Percentiles rank a stretch among this genome's conserved stretches.
phyloP scores from a whole-genome alignment of 2,797 vertebrate genomes.

The Pipistrellus nathusii region DNA sequence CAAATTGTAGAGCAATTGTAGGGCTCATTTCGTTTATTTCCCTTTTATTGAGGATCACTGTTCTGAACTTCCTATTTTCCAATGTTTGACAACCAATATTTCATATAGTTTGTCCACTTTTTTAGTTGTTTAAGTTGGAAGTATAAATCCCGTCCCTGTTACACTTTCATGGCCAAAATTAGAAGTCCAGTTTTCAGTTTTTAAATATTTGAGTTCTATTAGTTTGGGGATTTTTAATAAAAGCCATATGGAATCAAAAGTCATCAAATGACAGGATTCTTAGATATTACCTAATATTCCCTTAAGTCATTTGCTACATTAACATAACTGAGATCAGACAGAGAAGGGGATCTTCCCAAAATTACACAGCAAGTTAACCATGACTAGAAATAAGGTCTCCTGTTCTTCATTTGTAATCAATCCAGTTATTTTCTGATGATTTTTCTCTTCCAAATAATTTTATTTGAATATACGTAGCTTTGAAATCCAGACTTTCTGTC shows the following conservation, averaged over 20 bases:
- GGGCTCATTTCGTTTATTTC: background rate
- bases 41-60: conserved; percentile 15
- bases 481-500: conserved; percentile 50
- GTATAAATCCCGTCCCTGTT: background rate
- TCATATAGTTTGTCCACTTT: background rate
- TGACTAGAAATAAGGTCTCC: conserved; percentile 25
- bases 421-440: background rate
- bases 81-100: conserved; percentile 13
- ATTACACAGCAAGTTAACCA: conserved; percentile 20
- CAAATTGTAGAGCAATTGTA: background rate
- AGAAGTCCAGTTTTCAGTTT: conserved; percentile 31
- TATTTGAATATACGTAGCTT: conserved; percentile 43
- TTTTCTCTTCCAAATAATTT: conserved; percentile 47
- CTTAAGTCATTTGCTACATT: background rate
- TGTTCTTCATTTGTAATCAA: conserved; percentile 29
- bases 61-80: background rate
- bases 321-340: conserved; percentile 42
- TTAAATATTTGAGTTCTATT: background rate
- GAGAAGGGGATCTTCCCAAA: background rate
- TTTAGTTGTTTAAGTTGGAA: conserved; percentile 29
- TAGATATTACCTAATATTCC: background rate
- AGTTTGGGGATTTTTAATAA: conserved; percentile 25
- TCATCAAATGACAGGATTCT: conserved; percentile 7
- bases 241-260: background rate
- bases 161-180: background rate